Evolutionary conservation across 2,888 invertebrate genomes (phyloP), one percentile per base, ranked within the genome.

Genomic region (Drosophila bunnanda): DNA sequence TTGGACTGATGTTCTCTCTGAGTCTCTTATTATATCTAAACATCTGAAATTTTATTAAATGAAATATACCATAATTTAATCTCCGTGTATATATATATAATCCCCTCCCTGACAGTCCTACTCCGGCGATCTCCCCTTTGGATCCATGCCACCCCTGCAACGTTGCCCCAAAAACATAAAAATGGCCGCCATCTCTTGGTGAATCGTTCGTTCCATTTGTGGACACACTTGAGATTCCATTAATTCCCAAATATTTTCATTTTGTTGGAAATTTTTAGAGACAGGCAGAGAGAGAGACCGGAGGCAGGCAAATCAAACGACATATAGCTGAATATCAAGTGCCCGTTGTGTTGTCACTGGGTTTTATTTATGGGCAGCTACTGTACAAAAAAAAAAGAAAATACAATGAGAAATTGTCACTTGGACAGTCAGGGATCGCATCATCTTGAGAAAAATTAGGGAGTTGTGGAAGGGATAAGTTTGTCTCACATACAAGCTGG

Each of bases 171-270:
- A 39, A 53, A 38, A n/a, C 41, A 25, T 25, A 39, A 54, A 43
- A n/a, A 52, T 54, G 39, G 66, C 32, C 9, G 44, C 38, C 32
- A 6, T 52, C 50, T 52, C 52, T 60, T 71, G 80, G 73, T 73
- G 79, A 78, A 66, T 76, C 50, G 77, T 44, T 68, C 56, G 53
- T 84, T 86, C 82, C 88, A 85, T 89, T 89, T 85, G 85, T 85
- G 89, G 88, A 89, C 89, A 89, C 85, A 85, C 85, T 85, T 85
- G 85, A 85, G 86, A 82, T 88, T 85, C 85, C 89, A 85, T 89
- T 85, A 85, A 85, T 88, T 83, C 83, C 71, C 80, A 89, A 85
- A 89, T 85, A 89, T 87, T 87, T 87, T 70, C 76, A 79, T 88
- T 80, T 44, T 20, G 64, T 50, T 39, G 64, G 32, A 64, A 64